Conservation (phyloP, 2,797 vertebrate genomes). For the Coilia nasus region DNA sequence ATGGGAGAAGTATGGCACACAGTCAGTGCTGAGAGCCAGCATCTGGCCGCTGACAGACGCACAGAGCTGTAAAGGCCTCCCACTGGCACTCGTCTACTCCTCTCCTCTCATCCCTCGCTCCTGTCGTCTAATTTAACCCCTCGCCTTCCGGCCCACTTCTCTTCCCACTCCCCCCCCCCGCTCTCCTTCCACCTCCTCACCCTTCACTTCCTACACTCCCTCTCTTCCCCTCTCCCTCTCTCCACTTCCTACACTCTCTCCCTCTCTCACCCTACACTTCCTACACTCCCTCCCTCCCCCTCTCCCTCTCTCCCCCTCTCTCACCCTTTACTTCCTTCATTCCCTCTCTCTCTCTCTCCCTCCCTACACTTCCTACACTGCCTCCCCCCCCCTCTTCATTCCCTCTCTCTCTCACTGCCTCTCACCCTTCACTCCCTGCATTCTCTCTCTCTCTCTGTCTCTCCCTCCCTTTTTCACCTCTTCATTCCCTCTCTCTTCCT, state of each 20-base stretch:
- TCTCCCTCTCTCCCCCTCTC: neutral
- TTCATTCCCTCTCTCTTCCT: too few species aligned
- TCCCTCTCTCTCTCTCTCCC: neutral
- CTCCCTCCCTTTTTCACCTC: too few species aligned
- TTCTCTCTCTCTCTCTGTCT: neutral
- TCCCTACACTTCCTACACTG: too few species aligned
- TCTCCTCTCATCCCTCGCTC: slow-evolving; percentile 38
- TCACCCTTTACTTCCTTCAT: too few species aligned
- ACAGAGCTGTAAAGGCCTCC: slow-evolving; percentile 9
- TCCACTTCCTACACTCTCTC: neutral
- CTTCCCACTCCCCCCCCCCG: neutral
- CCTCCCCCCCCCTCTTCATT: too few species aligned
- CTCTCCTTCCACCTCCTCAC: too few species aligned
- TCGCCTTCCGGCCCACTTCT: slow-evolving; percentile 16
- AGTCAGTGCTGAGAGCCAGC: neutral
- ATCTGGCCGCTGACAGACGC: slow-evolving; percentile 9
- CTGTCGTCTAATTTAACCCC: slow-evolving; percentile 48
- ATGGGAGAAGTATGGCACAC: too few species aligned
- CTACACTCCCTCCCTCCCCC: too few species aligned
- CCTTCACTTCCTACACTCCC: neutral
- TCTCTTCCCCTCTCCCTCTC: neutral
- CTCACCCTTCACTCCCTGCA: too few species aligned
- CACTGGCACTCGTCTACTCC: neutral
- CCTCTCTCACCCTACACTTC: neutral
- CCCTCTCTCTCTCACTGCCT: too few species aligned